Percentiles rank a stretch among this genome's conserved stretches.
phyloP scores from a whole-genome alignment of 2,888 invertebrate species.

The Nipponacmea schrenckii region DNA sequence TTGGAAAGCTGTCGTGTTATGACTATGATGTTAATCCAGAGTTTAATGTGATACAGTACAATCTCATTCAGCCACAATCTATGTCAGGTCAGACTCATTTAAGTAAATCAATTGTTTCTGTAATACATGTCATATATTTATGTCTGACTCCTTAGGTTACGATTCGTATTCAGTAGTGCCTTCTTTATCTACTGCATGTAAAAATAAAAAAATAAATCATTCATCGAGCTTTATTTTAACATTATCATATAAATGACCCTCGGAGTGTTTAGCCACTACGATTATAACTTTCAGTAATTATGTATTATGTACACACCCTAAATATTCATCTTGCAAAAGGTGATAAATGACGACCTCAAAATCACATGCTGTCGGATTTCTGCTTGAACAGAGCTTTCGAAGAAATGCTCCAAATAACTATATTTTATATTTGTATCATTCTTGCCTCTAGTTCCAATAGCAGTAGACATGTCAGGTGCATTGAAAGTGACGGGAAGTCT shows the following conservation, averaged over 20 bases:
- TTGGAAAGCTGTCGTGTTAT: slow-evolving; percentile 11
- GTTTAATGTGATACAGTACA: slow-evolving; percentile 7
- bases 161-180: no score
- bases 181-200: no score
- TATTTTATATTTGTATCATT: no score
- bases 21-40: slow-evolving; percentile 13
- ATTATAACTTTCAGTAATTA: not conserved
- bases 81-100: not conserved
- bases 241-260: no score
- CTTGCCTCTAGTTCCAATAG: not conserved
- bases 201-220: no score
- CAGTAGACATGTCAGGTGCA: not conserved
- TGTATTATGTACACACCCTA: not conserved
- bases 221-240: no score
- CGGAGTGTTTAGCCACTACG: not conserved
- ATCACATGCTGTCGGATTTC: no score
- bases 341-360: no score
- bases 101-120: not conserved
- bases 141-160: not conserved
- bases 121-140: not conserved
- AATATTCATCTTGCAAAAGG: not conserved
- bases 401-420: no score
- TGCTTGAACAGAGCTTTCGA: no score
- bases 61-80: not conserved
- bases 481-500: not conserved